A percentile compares a stretch with the other conserved stretches of the same genome.
Conservation (phyloP, 2,888 invertebrate species). For the Sycophila texana region DNA sequence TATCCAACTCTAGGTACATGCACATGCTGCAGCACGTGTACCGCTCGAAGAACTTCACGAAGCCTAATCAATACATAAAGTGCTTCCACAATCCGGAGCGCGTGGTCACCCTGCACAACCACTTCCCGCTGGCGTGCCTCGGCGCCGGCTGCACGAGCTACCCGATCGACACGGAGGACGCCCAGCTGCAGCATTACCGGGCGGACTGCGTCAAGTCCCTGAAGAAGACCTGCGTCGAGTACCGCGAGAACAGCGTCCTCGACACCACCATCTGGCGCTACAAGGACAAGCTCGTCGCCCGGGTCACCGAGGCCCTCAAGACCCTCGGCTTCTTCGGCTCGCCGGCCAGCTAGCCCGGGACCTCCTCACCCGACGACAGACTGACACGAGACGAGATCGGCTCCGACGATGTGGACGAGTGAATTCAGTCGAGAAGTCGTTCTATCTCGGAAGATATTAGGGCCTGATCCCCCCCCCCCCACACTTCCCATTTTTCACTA, state of each 20-base stretch:
- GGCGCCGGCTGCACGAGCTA: conserved; percentile 89
- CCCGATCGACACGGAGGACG: conserved; percentile 87
- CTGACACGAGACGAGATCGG: neutral
- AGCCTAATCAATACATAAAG: conserved; percentile 94
- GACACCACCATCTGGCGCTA: conserved; percentile 93
- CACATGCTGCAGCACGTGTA: conserved; percentile 96
- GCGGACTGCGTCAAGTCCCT: conserved; percentile 93
- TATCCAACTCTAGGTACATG: conserved; percentile 80
- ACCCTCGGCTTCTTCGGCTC: conserved; percentile 83
- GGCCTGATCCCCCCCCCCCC: too few species aligned
- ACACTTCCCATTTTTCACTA: too few species aligned
- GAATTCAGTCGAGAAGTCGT: too few species aligned
- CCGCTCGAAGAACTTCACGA: conserved; percentile 92
- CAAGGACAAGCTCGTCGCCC: conserved; percentile 84
- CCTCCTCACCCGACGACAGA: neutral
- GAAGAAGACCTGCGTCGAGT: conserved; percentile 89
- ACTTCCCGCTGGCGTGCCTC: conserved; percentile 92
- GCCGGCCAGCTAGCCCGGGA: conserved; percentile 68
- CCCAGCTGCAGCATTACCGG: conserved; percentile 95
- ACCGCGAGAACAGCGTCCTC: conserved; percentile 87
- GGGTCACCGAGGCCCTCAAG: conserved; percentile 83
- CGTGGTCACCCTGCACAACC: conserved; percentile 93
- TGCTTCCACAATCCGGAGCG: conserved; percentile 95
- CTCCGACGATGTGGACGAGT: too few species aligned
- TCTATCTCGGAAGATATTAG: too few species aligned